phyloP scores from a whole-genome alignment of 2,888 invertebrate genomes.

The Morpho achilles region DNA sequence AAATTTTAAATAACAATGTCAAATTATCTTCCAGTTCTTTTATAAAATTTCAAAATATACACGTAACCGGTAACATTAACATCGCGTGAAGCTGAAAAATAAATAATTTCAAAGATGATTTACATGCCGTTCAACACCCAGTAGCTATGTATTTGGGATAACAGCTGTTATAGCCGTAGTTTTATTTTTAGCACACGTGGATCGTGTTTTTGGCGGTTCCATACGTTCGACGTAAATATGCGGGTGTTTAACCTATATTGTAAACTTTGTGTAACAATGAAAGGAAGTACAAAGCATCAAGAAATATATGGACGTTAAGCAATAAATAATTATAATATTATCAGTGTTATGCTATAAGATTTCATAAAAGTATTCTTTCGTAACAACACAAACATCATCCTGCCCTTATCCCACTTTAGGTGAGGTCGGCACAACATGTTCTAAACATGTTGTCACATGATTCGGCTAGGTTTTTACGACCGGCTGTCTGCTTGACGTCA shows the following conservation, averaged over 20 bases:
- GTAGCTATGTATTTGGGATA: conserved; percentile 20
- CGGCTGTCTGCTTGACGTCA: too few relatives aligned
- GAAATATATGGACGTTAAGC: background rate
- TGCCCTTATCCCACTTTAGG: too few relatives aligned
- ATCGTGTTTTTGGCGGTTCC: conserved; percentile 30
- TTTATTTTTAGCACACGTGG: conserved; percentile 28
- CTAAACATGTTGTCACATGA: too few relatives aligned
- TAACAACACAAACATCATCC: too few relatives aligned
- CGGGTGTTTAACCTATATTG: conserved; percentile 33
- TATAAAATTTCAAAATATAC: conserved; percentile 8
- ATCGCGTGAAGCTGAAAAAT: conserved; percentile 3
- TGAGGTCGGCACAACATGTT: too few relatives aligned
- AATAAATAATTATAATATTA: too few relatives aligned
- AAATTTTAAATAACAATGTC: too few relatives aligned
- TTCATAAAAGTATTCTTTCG: too few relatives aligned
- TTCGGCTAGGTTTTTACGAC: too few relatives aligned
- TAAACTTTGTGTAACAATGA: conserved; percentile 23
- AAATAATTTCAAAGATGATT: conserved; percentile 15
- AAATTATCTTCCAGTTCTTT: background rate
- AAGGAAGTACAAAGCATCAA: background rate
- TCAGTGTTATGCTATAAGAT: too few relatives aligned
- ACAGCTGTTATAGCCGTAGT: conserved; percentile 20
- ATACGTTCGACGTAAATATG: conserved; percentile 25
- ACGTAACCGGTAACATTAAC: conserved; percentile 7
- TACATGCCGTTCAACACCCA: conserved; percentile 13